phyloP scores from a whole-genome alignment of 2,113 vertebrate species.

The Serinus canaria region DNA sequence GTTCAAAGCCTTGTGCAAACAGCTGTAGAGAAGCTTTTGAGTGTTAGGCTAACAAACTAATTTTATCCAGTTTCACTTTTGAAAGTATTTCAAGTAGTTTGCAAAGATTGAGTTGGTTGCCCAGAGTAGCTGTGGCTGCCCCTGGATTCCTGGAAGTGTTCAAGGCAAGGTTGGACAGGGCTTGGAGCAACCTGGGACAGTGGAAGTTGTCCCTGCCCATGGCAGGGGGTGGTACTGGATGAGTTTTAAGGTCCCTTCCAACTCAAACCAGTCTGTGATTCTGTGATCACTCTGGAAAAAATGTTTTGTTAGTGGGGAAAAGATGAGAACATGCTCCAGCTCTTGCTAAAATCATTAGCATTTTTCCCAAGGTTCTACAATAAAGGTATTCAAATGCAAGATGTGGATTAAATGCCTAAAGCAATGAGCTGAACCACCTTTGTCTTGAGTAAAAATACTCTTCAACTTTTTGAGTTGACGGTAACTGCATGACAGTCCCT shows the following conservation, averaged over 20 bases:
- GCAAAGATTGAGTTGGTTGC: not conserved
- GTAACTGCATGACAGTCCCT: not conserved
- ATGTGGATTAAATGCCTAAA: not conserved
- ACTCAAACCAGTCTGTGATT: not conserved
- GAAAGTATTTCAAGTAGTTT: not conserved
- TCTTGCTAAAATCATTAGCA: not conserved
- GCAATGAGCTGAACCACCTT: not conserved
- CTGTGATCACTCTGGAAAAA: not conserved
- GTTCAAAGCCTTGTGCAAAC: not conserved
- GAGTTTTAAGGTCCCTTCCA: not conserved
- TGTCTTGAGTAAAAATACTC: not conserved
- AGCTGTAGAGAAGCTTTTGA: not conserved
- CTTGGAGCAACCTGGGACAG: accelerated
- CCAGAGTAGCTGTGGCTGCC: not conserved
- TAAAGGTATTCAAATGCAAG: not conserved
- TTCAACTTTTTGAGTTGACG: not conserved
- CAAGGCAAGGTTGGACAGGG: accelerated
- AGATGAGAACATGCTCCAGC: accelerated
- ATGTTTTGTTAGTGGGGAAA: not conserved
- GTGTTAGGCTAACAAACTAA: not conserved
- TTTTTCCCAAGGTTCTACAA: not conserved
- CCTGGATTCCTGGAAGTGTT: not conserved
- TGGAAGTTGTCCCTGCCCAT: not conserved
- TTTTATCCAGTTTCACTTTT: not conserved
- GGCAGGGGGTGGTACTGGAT: not conserved